A percentile compares a stretch with the other conserved stretches of the same genome.
These are phyloP conservation scores for Phoxinus dragarum DNA, from an alignment of 2,797 vertebrate genomes.

Conservation along the genomic window DNA sequence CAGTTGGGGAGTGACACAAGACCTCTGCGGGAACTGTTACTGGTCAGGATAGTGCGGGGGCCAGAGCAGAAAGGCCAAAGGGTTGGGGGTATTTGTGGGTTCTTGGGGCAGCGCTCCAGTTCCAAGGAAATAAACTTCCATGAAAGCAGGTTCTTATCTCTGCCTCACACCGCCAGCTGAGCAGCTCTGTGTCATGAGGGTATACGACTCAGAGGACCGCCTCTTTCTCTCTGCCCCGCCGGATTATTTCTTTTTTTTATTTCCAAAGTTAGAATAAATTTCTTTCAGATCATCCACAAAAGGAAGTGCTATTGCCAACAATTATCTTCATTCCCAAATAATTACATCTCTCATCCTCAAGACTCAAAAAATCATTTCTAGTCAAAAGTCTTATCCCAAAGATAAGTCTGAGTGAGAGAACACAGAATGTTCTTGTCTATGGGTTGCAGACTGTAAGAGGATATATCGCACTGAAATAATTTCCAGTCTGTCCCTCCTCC, in stretches of 20 bases:
- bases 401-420: conserved; percentile 47
- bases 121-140: conserved; percentile 75
- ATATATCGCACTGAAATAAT: conserved; percentile 14
- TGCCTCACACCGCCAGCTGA: conserved; percentile 68
- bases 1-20: conserved; percentile 18
- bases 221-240: conserved; percentile 44
- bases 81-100: conserved; percentile 21
- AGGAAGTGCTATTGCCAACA: background rate
- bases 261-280: background rate
- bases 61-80: background rate
- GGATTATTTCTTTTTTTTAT: conserved; percentile 10
- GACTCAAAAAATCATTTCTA: conserved; percentile 47
- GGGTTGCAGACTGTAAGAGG: conserved; percentile 5
- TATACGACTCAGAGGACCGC: conserved; percentile 49
- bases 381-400: conserved; percentile 47
- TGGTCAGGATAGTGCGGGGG: conserved; percentile 11
- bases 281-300: background rate
- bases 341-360: background rate
- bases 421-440: conserved; percentile 47
- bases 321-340: conserved; percentile 8
- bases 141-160: conserved; percentile 78
- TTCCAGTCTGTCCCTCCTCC: conserved; percentile 6
- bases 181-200: conserved; percentile 46
- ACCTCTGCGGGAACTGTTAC: conserved; percentile 3
- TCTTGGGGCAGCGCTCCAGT: conserved; percentile 64